These are phyloP conservation scores for Porites rus DNA, from an alignment of 92 coral and sea anemone genomes.

Conservation along the genomic window DNA sequence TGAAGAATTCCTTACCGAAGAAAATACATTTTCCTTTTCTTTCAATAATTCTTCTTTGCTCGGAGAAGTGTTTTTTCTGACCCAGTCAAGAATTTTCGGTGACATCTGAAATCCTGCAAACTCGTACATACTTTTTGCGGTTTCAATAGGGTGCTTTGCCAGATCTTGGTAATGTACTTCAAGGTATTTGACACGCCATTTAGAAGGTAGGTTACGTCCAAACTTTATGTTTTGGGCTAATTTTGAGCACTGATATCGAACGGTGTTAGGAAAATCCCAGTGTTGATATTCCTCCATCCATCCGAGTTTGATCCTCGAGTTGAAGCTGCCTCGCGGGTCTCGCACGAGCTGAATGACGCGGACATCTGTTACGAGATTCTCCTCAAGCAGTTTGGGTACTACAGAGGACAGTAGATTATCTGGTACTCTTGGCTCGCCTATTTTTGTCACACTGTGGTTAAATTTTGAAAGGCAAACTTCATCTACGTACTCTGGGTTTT, in stretches of 20 bases:
- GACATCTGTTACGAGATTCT: slow-evolving; percentile 13
- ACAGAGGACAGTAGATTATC: neutral
- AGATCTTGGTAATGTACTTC: slow-evolving; percentile 15
- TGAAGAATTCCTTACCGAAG: slow-evolving; percentile 19
- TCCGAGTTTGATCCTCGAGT: slow-evolving; percentile 1
- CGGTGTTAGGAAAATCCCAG: neutral
- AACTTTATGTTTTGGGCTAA: slow-evolving; percentile 9
- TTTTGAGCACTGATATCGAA: neutral
- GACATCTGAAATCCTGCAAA: slow-evolving; percentile 28
- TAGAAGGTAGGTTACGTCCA: slow-evolving; percentile 1
- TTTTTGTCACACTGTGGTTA: slow-evolving; percentile 21
- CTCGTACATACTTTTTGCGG: neutral
- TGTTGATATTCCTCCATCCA: neutral
- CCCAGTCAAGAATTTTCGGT: neutral
- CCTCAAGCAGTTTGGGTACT: neutral
- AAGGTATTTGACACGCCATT: neutral
- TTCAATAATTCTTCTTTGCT: neutral
- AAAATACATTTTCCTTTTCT: neutral
- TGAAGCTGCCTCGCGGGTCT: slow-evolving; percentile 8
- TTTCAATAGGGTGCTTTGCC: neutral
- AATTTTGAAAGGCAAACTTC: slow-evolving; percentile 8
- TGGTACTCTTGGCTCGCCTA: neutral
- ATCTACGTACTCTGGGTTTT: neutral
- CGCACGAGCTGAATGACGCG: slow-evolving; percentile 8
- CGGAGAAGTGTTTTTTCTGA: slow-evolving; percentile 1